A percentile compares a stretch with the other conserved stretches of the same genome.
Conservation (phyloP, 2,888 invertebrate species). For the Zygogramma bicolorata region DNA sequence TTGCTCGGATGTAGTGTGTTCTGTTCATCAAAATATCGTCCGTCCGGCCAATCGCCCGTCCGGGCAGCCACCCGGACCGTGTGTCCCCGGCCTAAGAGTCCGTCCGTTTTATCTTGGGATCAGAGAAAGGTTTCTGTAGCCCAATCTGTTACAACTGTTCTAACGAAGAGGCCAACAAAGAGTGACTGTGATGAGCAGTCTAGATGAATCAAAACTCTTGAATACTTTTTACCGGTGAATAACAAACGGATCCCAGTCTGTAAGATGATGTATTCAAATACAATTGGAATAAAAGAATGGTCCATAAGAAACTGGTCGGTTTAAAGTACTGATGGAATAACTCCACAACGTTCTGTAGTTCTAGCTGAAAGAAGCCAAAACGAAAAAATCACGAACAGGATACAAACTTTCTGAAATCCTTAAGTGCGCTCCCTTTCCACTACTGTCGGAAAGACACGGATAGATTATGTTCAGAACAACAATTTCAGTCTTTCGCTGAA, state of each 20-base stretch:
- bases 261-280: not conserved
- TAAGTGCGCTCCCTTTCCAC: conserved; percentile 2
- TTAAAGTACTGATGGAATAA: not conserved
- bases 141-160: conserved; percentile 13
- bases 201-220: not conserved
- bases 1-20: no score
- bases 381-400: not conserved
- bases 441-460: conserved; percentile 15
- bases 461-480: conserved; percentile 11
- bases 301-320: not conserved
- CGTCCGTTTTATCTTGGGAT: conserved; percentile 28
- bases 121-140: conserved; percentile 34
- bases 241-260: not conserved
- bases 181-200: not conserved
- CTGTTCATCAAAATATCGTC: no score
- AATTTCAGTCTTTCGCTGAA: conserved; percentile 16
- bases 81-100: no score
- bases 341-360: not conserved
- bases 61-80: no score
- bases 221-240: not conserved
- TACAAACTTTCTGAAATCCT: not conserved
- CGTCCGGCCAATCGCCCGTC: no score
- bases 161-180: no score
- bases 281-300: not conserved
- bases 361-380: not conserved